Base-by-base conservation (phyloP, 2,113 vertebrate species). In the Poeciliopsis prolifica region DNA sequence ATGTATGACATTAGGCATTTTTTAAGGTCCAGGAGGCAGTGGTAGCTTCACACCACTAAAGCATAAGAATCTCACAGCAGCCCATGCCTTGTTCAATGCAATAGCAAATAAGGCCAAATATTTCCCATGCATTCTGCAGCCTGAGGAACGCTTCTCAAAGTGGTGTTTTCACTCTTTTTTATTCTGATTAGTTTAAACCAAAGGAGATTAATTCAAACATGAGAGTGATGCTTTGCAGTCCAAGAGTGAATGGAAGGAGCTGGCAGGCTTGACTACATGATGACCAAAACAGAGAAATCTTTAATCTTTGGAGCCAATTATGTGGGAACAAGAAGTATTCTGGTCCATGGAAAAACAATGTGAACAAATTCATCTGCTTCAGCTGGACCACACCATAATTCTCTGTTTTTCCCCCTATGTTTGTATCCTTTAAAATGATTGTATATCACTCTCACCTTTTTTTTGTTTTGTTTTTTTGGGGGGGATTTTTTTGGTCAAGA, bases 101-200 rank as follows among this genome's bases (percentile, higher is more conserved):
- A 98, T 97, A 97, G 96, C 95, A 95, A 95, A 95, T 92, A 92
- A 97, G 97, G 96, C 97, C 97, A 97, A 98, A 98, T 96, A 97
- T 96, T 95, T 95, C 96, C 95, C 95, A 28, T 81, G 95, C 92
- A 96, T 95, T 96, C 94, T 17, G 62, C 95, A 92, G 92, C 88
- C 92, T 94, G 94, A 93, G 13, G 74, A 86, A 10, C 1, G 71
- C 82, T 91, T 69, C 72, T 87, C 64, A 51, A 79, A 72, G 77
- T 74, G 65, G 35, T 83, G 82, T 91, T 83, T 80, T 87, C 70
- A 44, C 81, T 86, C 73, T 91, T 83, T 92, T 68, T 17, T 10
- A 61, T 68, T 68, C 31, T 65, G 87, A 17, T 72, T 31, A 13
- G n/a, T 72, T 33, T 30, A 62, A 70, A 64, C 96, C 96, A 98